These are phyloP conservation scores for Troglohyphantes excavatus DNA, from an alignment of 2,888 invertebrate species.

Conservation along the genomic window DNA sequence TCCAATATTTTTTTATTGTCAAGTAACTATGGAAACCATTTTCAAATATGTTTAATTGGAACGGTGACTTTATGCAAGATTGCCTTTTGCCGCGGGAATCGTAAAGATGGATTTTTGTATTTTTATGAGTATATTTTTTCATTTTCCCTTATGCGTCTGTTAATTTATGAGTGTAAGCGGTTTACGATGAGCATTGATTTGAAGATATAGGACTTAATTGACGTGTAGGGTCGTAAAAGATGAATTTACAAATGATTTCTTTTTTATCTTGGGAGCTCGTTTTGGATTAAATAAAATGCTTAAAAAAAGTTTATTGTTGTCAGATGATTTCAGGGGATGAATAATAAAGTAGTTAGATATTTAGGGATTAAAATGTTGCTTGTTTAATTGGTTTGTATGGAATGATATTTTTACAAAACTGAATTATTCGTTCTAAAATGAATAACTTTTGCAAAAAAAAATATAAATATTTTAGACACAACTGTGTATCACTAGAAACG, in stretches of 20 bases:
- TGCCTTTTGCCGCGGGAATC: constrained; percentile 3
- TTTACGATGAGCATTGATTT: constrained; percentile 16
- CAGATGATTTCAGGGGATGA: too few species aligned
- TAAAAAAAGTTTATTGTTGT: too few species aligned
- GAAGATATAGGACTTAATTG: constrained; percentile 43
- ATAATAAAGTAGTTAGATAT: too few species aligned
- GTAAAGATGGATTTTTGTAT: constrained; percentile 2
- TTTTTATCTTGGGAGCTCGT: background rate
- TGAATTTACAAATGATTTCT: constrained; percentile 1
- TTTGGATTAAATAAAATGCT: background rate
- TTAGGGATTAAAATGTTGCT: too few species aligned
- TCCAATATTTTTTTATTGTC: background rate
- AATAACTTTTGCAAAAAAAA: too few species aligned
- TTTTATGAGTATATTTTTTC: constrained; percentile 27
- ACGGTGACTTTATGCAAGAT: constrained; percentile 33
- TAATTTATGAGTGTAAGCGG: constrained; percentile 1
- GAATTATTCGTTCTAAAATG: too few species aligned
- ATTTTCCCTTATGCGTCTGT: constrained; percentile 22
- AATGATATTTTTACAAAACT: too few species aligned
- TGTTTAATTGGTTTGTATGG: too few species aligned
- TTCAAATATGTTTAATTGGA: constrained; percentile 58
- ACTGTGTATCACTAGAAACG: too few species aligned
- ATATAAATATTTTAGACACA: too few species aligned
- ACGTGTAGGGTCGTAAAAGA: background rate
- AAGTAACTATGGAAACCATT: constrained; percentile 29